These are phyloP conservation scores for Gallinago stenura DNA, from an alignment of 2,797 vertebrate genomes.

Conservation along the genomic window DNA sequence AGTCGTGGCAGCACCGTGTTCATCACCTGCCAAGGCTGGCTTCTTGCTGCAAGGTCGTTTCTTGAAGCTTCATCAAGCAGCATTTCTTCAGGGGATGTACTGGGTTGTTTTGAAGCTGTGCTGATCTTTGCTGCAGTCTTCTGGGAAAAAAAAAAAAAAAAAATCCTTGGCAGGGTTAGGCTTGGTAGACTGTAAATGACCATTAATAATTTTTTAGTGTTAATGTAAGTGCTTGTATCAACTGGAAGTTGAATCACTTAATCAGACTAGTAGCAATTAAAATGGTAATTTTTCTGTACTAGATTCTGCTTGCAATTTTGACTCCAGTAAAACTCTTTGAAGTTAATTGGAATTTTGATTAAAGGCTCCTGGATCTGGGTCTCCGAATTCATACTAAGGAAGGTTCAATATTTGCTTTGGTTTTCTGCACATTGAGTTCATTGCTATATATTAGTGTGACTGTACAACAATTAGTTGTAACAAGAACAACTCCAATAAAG, in stretches of 20 bases:
- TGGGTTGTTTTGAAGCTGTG: background rate
- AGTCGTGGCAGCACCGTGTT: background rate
- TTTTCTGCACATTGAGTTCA: constrained; percentile 36
- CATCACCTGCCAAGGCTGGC: background rate
- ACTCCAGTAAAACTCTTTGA: constrained; percentile 51
- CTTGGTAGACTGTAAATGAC: constrained; percentile 44
- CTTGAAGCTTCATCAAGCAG: background rate
- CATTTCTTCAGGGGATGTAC: background rate
- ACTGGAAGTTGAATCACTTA: constrained; percentile 1
- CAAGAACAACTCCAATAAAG: constrained; percentile 33
- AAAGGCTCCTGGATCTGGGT: constrained; percentile 53
- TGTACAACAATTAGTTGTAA: constrained; percentile 47
- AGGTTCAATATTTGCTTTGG: constrained; percentile 70
- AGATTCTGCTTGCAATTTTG: constrained; percentile 45
- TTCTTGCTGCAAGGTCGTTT: background rate
- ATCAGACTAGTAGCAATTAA: constrained; percentile 64
- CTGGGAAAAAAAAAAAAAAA: background rate
- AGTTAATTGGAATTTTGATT: constrained; percentile 71
- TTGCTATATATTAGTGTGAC: background rate
- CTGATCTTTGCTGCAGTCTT: constrained; percentile 23
- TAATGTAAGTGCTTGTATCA: constrained; percentile 44
- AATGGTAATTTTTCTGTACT: constrained; percentile 55
- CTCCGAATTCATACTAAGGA: constrained; percentile 39
- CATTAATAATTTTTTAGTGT: constrained; percentile 34
- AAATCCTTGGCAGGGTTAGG: background rate